Percentiles rank a stretch among this genome's conserved stretches.
These are phyloP conservation scores for Drosophila sucinea DNA, from an alignment of 1,140 invertebrate genomes.

Conservation along the genomic window DNA sequence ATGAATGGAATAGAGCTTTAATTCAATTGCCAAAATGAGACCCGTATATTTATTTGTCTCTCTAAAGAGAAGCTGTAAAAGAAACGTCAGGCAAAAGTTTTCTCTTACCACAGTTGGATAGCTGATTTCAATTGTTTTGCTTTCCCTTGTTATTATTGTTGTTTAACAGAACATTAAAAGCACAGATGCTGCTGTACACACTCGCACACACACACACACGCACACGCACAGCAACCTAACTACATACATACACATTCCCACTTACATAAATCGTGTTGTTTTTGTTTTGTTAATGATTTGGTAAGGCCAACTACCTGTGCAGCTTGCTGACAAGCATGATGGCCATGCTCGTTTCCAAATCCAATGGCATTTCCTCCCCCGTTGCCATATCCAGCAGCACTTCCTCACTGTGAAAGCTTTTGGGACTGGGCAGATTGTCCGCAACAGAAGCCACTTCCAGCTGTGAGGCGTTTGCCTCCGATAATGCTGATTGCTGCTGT, in stretches of 20 bases:
- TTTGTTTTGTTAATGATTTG: not conserved
- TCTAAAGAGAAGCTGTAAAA: no score
- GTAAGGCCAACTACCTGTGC: conserved; percentile 51
- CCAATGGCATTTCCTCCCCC: conserved; percentile 41
- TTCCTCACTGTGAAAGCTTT: conserved; percentile 64
- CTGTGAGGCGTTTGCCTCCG: conserved; percentile 8
- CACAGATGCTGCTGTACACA: conserved; percentile 6
- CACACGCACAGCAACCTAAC: conserved; percentile 6
- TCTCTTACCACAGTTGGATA: not conserved
- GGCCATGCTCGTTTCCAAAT: conserved; percentile 17
- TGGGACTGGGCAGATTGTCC: conserved; percentile 37
- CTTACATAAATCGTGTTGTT: not conserved
- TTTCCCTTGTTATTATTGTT: not conserved
- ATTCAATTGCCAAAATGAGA: no score
- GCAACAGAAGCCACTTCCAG: conserved; percentile 23
- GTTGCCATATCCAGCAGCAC: conserved; percentile 52
- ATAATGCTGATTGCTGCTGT: conserved; percentile 6
- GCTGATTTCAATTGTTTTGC: not conserved
- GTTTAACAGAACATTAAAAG: conserved; percentile 14
- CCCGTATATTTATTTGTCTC: no score
- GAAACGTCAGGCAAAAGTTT: no score
- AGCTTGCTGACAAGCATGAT: conserved; percentile 13
- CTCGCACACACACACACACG: conserved; percentile 2
- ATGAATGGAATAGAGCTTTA: no score
- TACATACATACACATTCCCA: not conserved